A percentile compares a stretch with the other conserved stretches of the same genome.
phyloP scores from a whole-genome alignment of 2,797 vertebrate species.

The Hoplostethus mediterraneus region DNA sequence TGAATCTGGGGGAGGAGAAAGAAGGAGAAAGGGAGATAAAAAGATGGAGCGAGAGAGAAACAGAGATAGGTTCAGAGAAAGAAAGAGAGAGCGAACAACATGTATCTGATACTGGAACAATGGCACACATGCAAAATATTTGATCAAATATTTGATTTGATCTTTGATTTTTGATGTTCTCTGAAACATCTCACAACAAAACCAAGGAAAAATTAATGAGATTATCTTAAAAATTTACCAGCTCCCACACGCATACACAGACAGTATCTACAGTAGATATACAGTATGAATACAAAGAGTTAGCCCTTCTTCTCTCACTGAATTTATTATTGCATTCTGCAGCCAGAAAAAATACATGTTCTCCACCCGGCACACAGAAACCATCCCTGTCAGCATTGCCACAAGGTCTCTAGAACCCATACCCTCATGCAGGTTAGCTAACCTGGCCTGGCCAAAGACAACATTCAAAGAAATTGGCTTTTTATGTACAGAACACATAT shows the following conservation, averaged over 20 bases:
- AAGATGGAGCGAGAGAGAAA: not conserved
- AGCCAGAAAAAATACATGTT: not conserved
- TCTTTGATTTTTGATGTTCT: too few relatives aligned
- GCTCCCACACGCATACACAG: too few relatives aligned
- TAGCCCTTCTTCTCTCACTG: too few relatives aligned
- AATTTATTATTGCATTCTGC: not conserved
- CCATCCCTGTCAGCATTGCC: not conserved
- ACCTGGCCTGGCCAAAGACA: slow-evolving; percentile 13
- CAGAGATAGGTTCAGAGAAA: slow-evolving; percentile 14
- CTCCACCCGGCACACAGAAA: not conserved
- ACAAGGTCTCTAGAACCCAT: slow-evolving; percentile 13
- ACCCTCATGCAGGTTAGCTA: slow-evolving; percentile 18
- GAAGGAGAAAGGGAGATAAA: not conserved
- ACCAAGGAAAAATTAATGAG: too few relatives aligned
- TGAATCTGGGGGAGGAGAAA: slow-evolving; percentile 35
- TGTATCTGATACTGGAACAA: not conserved
- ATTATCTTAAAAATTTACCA: too few relatives aligned
- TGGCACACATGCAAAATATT: too few relatives aligned
- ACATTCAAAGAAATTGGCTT: slow-evolving; percentile 40
- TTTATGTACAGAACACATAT: slow-evolving; percentile 35
- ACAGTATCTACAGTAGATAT: too few relatives aligned
- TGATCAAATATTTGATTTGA: not conserved
- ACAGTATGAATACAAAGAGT: too few relatives aligned
- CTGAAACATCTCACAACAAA: too few relatives aligned
- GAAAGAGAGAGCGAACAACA: slow-evolving; percentile 7